Percentiles rank a stretch among this genome's conserved stretches.
These are phyloP conservation scores for Pipra filicauda DNA, from an alignment of 2,113 vertebrate species.

Conservation along the genomic window DNA sequence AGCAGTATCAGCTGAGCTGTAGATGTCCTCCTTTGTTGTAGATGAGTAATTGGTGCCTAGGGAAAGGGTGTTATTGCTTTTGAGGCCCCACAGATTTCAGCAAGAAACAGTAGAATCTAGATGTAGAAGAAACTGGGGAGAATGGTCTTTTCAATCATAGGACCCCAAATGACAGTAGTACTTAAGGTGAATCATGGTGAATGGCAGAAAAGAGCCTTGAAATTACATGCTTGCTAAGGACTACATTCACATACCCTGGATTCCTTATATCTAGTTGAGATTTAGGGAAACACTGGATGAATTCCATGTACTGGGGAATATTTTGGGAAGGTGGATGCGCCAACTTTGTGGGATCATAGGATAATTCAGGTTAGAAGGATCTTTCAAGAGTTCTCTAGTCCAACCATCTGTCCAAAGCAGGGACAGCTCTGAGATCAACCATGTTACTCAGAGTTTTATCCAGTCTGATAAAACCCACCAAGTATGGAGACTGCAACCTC, in stretches of 20 bases:
- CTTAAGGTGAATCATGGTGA: background rate
- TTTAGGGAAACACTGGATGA: background rate
- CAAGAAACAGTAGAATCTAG: background rate
- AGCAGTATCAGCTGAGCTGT: background rate
- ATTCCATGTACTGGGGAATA: background rate
- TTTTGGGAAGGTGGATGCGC: background rate
- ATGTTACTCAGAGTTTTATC: background rate
- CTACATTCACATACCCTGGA: background rate
- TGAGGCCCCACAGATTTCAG: background rate
- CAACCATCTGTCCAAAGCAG: background rate
- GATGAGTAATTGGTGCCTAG: background rate
- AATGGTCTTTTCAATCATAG: background rate
- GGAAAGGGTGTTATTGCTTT: background rate
- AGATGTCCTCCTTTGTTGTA: background rate
- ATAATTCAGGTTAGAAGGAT: background rate
- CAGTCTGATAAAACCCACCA: background rate
- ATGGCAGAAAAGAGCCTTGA: background rate
- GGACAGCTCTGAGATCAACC: background rate
- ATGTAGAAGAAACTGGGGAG: background rate
- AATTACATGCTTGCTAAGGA: background rate
- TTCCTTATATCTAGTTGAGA: background rate
- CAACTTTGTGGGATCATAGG: background rate
- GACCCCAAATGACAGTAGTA: background rate
- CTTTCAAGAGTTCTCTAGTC: background rate
- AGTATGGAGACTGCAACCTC: background rate